These are phyloP conservation scores for Plumapathes pennacea DNA, from an alignment of 92 coral and sea anemone species.

Conservation along the genomic window DNA sequence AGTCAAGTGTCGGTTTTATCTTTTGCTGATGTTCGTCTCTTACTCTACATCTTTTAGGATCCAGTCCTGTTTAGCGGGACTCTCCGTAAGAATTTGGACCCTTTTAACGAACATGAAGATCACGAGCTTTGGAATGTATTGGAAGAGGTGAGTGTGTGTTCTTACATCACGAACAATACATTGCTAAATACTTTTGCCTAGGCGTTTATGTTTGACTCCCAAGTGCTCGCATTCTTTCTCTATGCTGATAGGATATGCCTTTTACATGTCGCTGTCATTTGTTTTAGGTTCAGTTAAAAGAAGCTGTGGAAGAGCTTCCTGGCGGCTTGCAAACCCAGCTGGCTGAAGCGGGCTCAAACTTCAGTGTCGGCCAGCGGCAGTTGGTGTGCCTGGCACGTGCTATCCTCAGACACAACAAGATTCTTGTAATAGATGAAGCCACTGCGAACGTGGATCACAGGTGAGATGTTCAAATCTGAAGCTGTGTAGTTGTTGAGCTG, in stretches of 20 bases:
- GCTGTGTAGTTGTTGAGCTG: too few relatives aligned
- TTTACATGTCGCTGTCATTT: too few relatives aligned
- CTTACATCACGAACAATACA: too few relatives aligned
- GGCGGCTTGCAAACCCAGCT: conserved; percentile 63
- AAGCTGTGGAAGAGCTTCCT: conserved; percentile 58
- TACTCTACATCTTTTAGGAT: too few relatives aligned
- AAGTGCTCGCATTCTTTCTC: too few relatives aligned
- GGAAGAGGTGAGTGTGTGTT: conserved; percentile 70
- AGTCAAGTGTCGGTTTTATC: too few relatives aligned
- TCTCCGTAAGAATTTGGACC: conserved; percentile 79
- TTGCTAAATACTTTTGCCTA: too few relatives aligned
- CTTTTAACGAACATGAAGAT: conserved; percentile 72
- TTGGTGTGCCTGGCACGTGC: conserved; percentile 83
- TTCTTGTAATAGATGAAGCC: conserved; percentile 83
- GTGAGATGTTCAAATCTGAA: conserved; percentile 26
- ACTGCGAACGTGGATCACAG: conserved; percentile 87
- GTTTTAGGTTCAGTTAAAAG: conserved; percentile 62
- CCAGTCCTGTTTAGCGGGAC: conserved; percentile 92
- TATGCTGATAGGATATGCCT: too few relatives aligned
- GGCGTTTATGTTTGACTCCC: too few relatives aligned
- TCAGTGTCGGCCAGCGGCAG: conserved; percentile 86
- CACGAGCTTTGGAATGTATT: conserved; percentile 80
- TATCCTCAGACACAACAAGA: conserved; percentile 63
- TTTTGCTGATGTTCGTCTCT: too few relatives aligned
- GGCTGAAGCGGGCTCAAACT: conserved; percentile 83